Evolutionary conservation across 64 coral and sea anemone genomes (phyloP), one percentile per base, ranked within the genome.

Genomic region (Montipora foliosa): DNA sequence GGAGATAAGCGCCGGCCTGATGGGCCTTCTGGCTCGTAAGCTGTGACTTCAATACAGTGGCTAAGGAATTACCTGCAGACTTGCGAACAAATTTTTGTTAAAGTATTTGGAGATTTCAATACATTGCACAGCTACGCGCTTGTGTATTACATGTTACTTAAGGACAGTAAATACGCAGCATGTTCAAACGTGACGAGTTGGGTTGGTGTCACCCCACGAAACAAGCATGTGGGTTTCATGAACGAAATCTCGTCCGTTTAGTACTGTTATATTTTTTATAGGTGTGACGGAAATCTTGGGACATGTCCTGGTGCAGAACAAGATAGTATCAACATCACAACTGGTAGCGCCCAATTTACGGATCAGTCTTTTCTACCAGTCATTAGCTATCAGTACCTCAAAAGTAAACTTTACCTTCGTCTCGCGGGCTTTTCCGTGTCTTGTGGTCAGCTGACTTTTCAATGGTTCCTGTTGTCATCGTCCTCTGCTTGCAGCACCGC

Each of bases 271-370:
- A 74, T 7, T 62, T 84, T 57, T 49, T 86, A 73, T 72, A 98
- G 97, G 81, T 98, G 97, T 47, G 82, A 96, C 47, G 97, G 97
- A 44, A 81, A 7, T 45, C 89, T 98, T 64, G 97, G 97, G 45
- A 79, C 94, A 10, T 98, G 97, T 76, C 94, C 97, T 20, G 68
- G 91, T 21, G 87, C 80, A 58, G 71, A 85, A 51, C 77, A 69
- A 22, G 94, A 98, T 46, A 55, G 11, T 6, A 98, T 98, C 19
- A 80, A 76, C 14, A 25, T 96, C 9, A 91, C 47, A 58, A 92
- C 91, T 37, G 97, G 97, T 49, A 90, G 76, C 61, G 72, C 83
- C 2, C 58, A 82, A 66, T 77, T 98, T 13, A 91, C 29, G 91
- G 83, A 70, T 67, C 62, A 74, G 20, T 64, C 58, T 78, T 94